Percentiles rank a stretch among this genome's conserved stretches.
Conservation (phyloP, 2,797 vertebrate genomes). For the Anas georgica region DNA sequence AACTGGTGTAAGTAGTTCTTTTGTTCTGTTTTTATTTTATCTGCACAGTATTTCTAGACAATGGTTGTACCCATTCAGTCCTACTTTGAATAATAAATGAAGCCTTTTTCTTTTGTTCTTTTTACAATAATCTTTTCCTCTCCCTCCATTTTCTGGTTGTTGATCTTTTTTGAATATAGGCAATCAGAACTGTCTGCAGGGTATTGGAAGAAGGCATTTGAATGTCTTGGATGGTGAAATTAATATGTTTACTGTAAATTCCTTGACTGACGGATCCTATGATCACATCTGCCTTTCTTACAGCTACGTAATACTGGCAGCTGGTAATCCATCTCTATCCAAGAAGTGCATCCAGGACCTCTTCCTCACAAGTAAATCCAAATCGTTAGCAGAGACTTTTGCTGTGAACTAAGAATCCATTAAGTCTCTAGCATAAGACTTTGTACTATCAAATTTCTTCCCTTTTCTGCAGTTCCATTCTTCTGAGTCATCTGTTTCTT, state of each 20-base stretch:
- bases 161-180: neutral
- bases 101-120: neutral
- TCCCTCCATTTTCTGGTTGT: neutral
- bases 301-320: neutral
- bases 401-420: neutral
- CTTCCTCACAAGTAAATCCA: neutral
- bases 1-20: neutral
- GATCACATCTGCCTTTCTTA: neutral
- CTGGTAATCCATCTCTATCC: neutral
- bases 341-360: neutral
- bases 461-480: neutral
- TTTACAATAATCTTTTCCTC: neutral
- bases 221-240: neutral
- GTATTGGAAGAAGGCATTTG: neutral
- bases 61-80: neutral
- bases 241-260: slow-evolving; percentile 5
- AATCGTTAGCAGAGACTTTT: neutral
- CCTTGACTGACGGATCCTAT: neutral
- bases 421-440: neutral
- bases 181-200: neutral
- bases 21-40: neutral
- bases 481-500: slow-evolving; percentile 42
- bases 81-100: neutral
- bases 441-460: neutral
- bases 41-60: neutral